Percentiles rank a stretch among this genome's conserved stretches.
phyloP scores from a whole-genome alignment of 2,113 vertebrate species.

The Muscicapa adusta region DNA sequence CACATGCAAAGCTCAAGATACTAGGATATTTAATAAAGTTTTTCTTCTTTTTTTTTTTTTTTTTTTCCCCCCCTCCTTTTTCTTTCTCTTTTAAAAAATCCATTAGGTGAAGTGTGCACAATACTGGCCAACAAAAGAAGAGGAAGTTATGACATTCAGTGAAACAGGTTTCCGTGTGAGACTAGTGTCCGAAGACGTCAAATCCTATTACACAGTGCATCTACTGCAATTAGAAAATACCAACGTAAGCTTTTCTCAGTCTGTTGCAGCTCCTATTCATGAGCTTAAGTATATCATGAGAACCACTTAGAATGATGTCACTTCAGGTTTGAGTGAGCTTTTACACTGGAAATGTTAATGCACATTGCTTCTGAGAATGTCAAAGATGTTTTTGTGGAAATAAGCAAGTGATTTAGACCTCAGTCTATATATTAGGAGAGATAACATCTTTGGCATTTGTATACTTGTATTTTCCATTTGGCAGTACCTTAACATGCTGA shows the following conservation, averaged over 20 bases:
- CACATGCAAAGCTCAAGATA: neutral
- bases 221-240: conserved; percentile 88
- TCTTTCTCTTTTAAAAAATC: neutral
- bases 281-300: neutral
- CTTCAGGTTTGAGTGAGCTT: neutral
- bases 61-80: no score
- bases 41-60: neutral
- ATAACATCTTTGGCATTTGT: neutral
- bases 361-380: neutral
- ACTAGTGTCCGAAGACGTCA: conserved; percentile 88
- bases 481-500: neutral
- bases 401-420: neutral
- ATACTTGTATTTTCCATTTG: neutral
- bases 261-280: neutral
- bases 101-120: conserved; percentile 95
- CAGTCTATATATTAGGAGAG: neutral
- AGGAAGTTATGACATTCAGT: conserved; percentile 84
- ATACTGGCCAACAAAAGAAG: conserved; percentile 91
- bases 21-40: neutral
- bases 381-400: neutral
- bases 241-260: conserved; percentile 77
- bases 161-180: conserved; percentile 91
- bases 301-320: neutral
- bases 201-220: conserved; percentile 90
- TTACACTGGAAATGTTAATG: neutral